Evolutionary conservation across 1,140 invertebrate genomes (phyloP), one percentile per base, ranked within the genome.

Genomic region (Penaeus indicus): DNA sequence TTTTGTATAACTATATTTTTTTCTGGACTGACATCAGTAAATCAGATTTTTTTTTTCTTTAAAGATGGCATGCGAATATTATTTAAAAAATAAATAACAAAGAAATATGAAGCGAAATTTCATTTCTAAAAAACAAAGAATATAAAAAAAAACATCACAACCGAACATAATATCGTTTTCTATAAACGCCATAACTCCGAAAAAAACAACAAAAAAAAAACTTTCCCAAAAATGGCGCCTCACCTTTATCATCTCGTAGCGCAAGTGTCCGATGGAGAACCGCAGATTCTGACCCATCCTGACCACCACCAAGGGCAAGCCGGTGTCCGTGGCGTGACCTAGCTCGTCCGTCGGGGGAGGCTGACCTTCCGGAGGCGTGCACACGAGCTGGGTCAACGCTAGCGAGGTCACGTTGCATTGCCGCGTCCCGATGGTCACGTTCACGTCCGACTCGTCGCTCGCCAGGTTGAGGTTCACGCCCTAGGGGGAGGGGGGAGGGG

Each of bases 361-460:
- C 91, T 97, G 96, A 69, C 95, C 94, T 91, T 96, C 96, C 5
- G 97, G 97, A 22, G 97, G 97, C 38, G 96, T 96, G 92, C 98
- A 99, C 22, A 98, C 95, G 13, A 99, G 93, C 92, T 98, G 97
- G 27, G 95, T 96, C 91, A 96, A 94, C 0, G 97, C 97, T 11
- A 99, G 93, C 64, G 97, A 98, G 3, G 98, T 99, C 3, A 99
- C 96, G 93, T 99, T 99, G 92, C 98, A 99, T 11, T 95, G 94
- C 91, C 95, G 94, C 0, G 95, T 95, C 0, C 98, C 98, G 91
- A 99, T 97, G 21, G 96, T 98, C 18, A 99, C 98, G 91, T 96
- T 95, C 1, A 99, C 97, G 93, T 99, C 98, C n/a, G 96, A 95
- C 93, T 98, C 97, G 92, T 97, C 97, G 92, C 97, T 96, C 16